Evolutionary conservation across 2,888 invertebrate species (phyloP).

Genomic region (Acanthopleura granulata): DNA sequence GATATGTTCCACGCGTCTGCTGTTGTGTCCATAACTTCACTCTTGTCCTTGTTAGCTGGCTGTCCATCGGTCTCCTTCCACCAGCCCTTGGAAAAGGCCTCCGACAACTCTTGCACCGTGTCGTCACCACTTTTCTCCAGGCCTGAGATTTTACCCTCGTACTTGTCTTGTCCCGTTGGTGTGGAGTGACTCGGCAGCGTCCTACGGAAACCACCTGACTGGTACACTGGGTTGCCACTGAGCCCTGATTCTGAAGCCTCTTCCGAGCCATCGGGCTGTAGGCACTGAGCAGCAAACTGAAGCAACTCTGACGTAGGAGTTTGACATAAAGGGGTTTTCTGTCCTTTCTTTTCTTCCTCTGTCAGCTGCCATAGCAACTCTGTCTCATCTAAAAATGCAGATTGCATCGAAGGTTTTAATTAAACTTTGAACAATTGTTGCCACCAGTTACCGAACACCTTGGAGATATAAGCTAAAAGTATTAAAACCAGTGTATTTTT

Average conservation of each 20-base stretch:
- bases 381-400: conserved; percentile 25
- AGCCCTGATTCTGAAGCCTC: conserved; percentile 17
- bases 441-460: no score
- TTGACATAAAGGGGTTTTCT: conserved; percentile 50
- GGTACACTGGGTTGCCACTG: neutral
- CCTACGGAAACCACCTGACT: neutral
- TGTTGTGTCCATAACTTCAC: neutral
- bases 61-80: conserved; percentile 41
- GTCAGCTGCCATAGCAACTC: conserved; percentile 37
- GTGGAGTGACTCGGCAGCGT: conserved; percentile 3
- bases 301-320: conserved; percentile 52
- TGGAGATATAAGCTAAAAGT: no score
- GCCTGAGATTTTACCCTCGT: neutral
- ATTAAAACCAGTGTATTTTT: no score
- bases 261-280: conserved; percentile 32
- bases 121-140: neutral
- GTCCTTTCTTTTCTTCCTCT: conserved; percentile 52
- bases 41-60: neutral
- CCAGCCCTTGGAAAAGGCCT: conserved; percentile 42
- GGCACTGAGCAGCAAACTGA: conserved; percentile 57
- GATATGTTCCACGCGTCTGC: neutral
- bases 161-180: conserved; percentile 21
- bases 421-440: no score
- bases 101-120: conserved; percentile 26
- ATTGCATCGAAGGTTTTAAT: neutral